These are phyloP conservation scores for Setipinna tenuifilis DNA, from an alignment of 2,797 vertebrate species.

Conservation along the genomic window DNA sequence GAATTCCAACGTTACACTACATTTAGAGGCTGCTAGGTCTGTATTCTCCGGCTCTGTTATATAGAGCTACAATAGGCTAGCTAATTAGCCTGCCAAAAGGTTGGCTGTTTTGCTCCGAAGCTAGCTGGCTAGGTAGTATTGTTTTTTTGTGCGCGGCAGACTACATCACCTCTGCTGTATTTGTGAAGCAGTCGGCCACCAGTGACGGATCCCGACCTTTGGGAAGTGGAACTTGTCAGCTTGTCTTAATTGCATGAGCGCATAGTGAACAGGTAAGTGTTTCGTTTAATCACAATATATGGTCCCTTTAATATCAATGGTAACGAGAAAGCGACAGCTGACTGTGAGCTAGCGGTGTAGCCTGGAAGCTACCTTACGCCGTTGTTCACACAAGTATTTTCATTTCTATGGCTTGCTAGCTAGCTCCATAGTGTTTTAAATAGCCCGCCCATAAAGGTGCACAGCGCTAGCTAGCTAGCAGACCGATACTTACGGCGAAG, in stretches of 20 bases:
- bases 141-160: not conserved
- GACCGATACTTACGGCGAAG: not conserved
- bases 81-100: constrained; percentile 58
- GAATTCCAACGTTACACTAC: not conserved
- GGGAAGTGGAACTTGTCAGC: not conserved
- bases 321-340: not conserved
- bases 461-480: constrained; percentile 2
- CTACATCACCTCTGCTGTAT: not conserved
- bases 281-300: not conserved
- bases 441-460: not conserved
- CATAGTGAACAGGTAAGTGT: not conserved
- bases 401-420: constrained; percentile 7
- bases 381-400: not conserved
- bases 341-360: not conserved
- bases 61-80: constrained; percentile 26
- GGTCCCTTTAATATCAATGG: not conserved
- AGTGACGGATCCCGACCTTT: not conserved
- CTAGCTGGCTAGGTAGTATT: constrained; percentile 56
- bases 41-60: not conserved
- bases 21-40: not conserved
- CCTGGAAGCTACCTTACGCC: not conserved
- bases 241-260: constrained; percentile 2
- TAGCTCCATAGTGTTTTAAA: not conserved
- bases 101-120: constrained; percentile 32
- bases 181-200: not conserved